A percentile compares a stretch with the other conserved stretches of the same genome.
These are phyloP conservation scores for Malurus elegans DNA, from an alignment of 2,113 vertebrate species.

Conservation along the genomic window DNA sequence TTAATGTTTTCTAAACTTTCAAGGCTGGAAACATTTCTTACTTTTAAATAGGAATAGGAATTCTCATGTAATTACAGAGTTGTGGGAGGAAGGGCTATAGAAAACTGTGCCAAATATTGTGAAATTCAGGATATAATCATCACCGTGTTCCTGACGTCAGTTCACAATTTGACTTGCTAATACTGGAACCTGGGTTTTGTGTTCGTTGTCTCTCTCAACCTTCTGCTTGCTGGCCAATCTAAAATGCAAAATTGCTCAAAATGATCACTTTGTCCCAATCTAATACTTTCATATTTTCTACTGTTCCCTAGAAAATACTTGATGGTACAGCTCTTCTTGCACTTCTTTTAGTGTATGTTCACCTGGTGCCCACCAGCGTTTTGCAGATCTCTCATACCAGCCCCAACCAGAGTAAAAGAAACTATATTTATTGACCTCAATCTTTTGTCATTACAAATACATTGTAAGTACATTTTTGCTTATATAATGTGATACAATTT, in stretches of 20 bases:
- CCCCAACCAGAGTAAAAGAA: background rate
- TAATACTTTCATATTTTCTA: background rate
- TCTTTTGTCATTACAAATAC: background rate
- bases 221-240: background rate
- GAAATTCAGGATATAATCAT: background rate
- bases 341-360: background rate
- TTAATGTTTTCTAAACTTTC: background rate
- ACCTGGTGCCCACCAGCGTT: background rate
- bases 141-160: rapidly evolving
- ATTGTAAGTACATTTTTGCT: background rate
- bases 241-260: background rate
- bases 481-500: background rate
- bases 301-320: background rate
- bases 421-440: background rate
- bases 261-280: background rate
- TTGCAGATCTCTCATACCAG: background rate
- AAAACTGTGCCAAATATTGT: background rate
- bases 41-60: background rate
- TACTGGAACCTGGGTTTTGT: background rate
- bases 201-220: background rate
- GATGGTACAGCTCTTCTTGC: background rate
- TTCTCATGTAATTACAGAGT: background rate
- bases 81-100: background rate
- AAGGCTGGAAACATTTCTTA: background rate
- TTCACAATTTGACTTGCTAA: conserved; percentile 6